These are phyloP conservation scores for Lampris megalopsis DNA, from an alignment of 2,113 vertebrate species.

Conservation along the genomic window DNA sequence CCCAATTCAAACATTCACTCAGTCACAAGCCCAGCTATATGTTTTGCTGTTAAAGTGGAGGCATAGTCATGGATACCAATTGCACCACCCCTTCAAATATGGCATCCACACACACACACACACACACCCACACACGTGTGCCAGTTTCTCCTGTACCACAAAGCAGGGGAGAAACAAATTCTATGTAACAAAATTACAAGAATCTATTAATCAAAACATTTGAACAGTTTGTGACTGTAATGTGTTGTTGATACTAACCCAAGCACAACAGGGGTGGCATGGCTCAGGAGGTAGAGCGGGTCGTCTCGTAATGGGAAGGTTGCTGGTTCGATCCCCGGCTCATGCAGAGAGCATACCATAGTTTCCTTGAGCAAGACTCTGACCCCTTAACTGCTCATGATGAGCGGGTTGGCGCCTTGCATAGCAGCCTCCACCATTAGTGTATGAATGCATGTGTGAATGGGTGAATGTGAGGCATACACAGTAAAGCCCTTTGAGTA, in stretches of 20 bases:
- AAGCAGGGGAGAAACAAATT: constrained; percentile 7
- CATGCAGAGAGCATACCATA: no score
- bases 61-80: neutral
- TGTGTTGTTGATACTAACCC: no score
- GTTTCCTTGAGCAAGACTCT: no score
- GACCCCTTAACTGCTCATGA: no score
- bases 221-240: no score
- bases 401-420: no score
- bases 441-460: no score
- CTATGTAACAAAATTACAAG: constrained; percentile 9
- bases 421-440: no score
- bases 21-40: constrained; percentile 25
- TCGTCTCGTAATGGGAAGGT: no score
- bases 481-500: no score
- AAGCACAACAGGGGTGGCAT: neutral
- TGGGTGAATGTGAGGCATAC: no score
- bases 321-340: no score
- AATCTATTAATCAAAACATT: neutral
- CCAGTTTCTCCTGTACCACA: neutral
- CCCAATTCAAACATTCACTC: neutral
- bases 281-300: neutral
- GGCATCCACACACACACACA: neutral
- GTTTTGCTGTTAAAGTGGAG: constrained; percentile 29
- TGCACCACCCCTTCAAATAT: constrained; percentile 8
- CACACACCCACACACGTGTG: neutral